phyloP scores from a whole-genome alignment of 1,140 invertebrate genomes.

The Aradophagus sp. region DNA sequence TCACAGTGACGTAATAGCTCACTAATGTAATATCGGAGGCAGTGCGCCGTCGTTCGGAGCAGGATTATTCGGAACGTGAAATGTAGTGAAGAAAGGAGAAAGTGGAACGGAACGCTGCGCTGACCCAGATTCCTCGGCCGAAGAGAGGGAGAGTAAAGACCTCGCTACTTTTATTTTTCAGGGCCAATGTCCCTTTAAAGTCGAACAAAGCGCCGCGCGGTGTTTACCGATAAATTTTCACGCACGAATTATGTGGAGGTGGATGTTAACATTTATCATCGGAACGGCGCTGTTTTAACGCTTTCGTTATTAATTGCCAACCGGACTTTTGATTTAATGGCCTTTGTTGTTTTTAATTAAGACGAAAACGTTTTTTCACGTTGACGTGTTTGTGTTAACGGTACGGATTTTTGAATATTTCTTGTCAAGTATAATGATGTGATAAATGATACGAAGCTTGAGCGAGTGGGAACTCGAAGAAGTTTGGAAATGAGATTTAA shows the following conservation, averaged over 20 bases:
- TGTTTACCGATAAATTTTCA: slow-evolving; percentile 41
- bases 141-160: slow-evolving; percentile 57
- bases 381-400: no score
- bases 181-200: slow-evolving; percentile 57
- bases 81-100: slow-evolving; percentile 62
- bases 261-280: slow-evolving; percentile 25
- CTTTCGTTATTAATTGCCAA: slow-evolving; percentile 23
- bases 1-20: slow-evolving; percentile 35
- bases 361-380: no score
- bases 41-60: slow-evolving; percentile 7
- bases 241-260: slow-evolving; percentile 27
- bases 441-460: no score
- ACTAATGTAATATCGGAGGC: slow-evolving; percentile 36
- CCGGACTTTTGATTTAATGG: not conserved
- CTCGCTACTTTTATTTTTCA: slow-evolving; percentile 55
- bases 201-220: slow-evolving; percentile 37
- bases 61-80: slow-evolving; percentile 53
- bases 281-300: slow-evolving; percentile 5
- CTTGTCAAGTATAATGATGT: no score
- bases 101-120: slow-evolving; percentile 59
- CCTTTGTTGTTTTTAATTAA: not conserved
- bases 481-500: no score
- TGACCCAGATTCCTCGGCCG: slow-evolving; percentile 58
- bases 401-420: no score
- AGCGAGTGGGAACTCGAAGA: no score